Evolutionary conservation across 1,140 invertebrate species (phyloP), one percentile per base, ranked within the genome.

Genomic region (Danaus melanippus): DNA sequence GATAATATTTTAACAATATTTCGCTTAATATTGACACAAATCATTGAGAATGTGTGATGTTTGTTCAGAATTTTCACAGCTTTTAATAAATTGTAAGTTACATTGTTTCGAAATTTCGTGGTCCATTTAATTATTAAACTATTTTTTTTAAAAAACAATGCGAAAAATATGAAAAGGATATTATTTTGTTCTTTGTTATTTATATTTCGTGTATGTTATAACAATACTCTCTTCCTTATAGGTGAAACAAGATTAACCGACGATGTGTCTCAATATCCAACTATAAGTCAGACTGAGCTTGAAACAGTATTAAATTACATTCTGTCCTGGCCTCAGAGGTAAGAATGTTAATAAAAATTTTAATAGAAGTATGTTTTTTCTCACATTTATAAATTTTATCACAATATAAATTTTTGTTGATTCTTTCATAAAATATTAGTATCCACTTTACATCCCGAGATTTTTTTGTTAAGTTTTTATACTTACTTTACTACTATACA

Each of bases 11-110:
- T 72, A 74, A 80, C 74, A 80, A 83, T 84, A 86, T 79, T 80
- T 83, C 76, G 74, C 70, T 72, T 58, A 56, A 63, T 62, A 62
- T 76, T 74, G 53, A 71, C 51, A 55, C 61, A 82, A 84, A 84
- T 69, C 69, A 55, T 72, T 71, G 75, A 89, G 88, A 88, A 93
- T 93, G 92, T 93, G 92, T 89, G 92, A 93, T 91, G 91, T 92
- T 88, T 93, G 92, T 88, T 91, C 91, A 65, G 92, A 93, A 84
- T 93, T 93, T 89, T 89, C 92, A 81, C 91, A 93, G 86, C 90
- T 93, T 87, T 89, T 93, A 86, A 87, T 92, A 76, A 91, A 92
- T 79, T 93, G 92, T 93, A 91, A 92, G 92, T 89, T 78, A 82
- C 82, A 80, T 86, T 80, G 79, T 87, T 87, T 84, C 78, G 69